Conservation (phyloP, 2,888 invertebrate genomes). For the Phorcus lineatus region DNA sequence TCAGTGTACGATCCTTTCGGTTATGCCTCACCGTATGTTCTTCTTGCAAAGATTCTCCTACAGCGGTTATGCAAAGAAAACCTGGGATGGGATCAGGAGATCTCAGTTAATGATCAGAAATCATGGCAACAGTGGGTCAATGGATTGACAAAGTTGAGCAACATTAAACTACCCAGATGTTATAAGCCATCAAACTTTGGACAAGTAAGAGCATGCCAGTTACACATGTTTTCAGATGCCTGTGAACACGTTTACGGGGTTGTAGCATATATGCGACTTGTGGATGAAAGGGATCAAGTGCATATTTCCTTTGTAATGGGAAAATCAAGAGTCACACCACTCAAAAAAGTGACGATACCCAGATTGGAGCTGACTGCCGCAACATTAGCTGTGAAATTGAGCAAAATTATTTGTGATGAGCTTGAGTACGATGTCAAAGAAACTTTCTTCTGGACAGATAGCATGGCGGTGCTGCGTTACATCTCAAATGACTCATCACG, state of each 20-base stretch:
- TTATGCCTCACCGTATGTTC: background rate
- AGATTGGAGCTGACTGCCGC: no score
- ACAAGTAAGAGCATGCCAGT: no score
- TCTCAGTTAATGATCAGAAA: background rate
- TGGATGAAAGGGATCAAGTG: background rate
- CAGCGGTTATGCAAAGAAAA: background rate
- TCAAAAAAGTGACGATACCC: no score
- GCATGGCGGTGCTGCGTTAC: background rate
- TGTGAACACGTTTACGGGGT: background rate
- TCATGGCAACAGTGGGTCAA: constrained; percentile 4
- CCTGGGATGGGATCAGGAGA: constrained; percentile 8
- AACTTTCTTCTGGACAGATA: constrained; percentile 12
- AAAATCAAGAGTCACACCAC: no score
- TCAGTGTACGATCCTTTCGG: constrained; percentile 2
- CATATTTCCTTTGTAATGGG: background rate
- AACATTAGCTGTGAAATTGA: no score
- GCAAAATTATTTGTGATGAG: no score
- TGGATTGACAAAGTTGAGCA: background rate
- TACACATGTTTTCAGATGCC: background rate
- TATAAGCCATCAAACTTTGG: no score
- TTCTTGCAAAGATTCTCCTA: constrained; percentile 2
- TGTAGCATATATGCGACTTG: background rate
- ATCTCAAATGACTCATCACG: background rate
- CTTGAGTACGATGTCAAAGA: background rate
- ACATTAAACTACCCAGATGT: background rate